Evolutionary conservation across 2,797 vertebrate genomes (phyloP), one percentile per base, ranked within the genome.

Genomic region (Microctenopoma lineatum): DNA sequence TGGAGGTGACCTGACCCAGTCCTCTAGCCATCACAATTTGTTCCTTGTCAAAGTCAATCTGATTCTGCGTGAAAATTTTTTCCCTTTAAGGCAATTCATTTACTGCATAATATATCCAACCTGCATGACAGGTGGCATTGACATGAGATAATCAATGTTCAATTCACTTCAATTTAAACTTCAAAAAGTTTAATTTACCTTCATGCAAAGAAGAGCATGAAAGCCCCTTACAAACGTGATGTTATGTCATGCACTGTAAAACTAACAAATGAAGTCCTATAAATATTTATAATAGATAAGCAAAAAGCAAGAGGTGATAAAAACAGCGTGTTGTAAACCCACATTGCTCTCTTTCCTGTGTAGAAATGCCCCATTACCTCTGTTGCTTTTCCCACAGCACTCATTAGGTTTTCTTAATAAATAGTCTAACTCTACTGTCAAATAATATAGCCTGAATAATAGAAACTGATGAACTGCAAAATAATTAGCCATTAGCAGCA

Each of bases 341-440:
- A 11, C 39, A 21, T 0, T 54, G 21, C 44, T 74, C 63, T 47
- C 15, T 36, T 58, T 42, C 47, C 15, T 53, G 18, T 26, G 16
- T 13, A 13, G 4, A 38, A 25, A 65, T 29, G 63, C 54, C 4
- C 27, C 56, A 70, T 69, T 70, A 78, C 15, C 39, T 44, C 15
- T 47, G 41, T 26, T 61, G 42, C 38, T 59, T 63, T 53, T 47
- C 13, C 25, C 55, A 26, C 21, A 26, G 26, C 12, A 12, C 26
- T 67, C 13, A 18, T 75, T 73, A 68, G 5, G 7, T 34, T 59
- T 60, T 51, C 77, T 79, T 70, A 64, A 74, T 69, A 70, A 62
- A 32, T 18, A n/a, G 36, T 66, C 29, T 21, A 71, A 54, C 21
- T 41, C 9, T 34, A 54, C 57, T 64, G 42, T 52, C 58, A 60